These are phyloP conservation scores for Melanargia galathea DNA, from an alignment of 2,888 invertebrate species.

Conservation along the genomic window DNA sequence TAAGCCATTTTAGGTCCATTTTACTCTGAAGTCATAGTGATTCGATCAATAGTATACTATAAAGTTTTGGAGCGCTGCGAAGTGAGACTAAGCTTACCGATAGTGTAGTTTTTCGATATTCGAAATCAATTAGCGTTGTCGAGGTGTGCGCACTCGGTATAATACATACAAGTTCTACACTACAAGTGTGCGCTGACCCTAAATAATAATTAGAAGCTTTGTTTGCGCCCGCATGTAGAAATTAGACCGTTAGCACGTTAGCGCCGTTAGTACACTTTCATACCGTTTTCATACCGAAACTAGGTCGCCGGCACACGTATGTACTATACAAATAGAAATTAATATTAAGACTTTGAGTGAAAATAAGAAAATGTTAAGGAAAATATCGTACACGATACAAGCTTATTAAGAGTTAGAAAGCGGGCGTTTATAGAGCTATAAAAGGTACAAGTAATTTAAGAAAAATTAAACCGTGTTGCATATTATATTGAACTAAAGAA, in stretches of 20 bases:
- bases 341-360: slow-evolving; percentile 7
- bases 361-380: slow-evolving; percentile 11
- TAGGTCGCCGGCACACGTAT: slow-evolving; percentile 23
- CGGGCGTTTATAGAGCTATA: background rate
- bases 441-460: too few species aligned
- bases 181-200: slow-evolving; percentile 26
- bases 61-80: too few species aligned
- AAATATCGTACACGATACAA: background rate
- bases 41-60: too few species aligned
- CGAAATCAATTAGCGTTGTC: too few species aligned
- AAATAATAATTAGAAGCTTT: slow-evolving; percentile 31
- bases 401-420: background rate
- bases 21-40: too few species aligned
- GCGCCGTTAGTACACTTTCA: slow-evolving; percentile 23
- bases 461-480: too few species aligned
- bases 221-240: slow-evolving; percentile 35
- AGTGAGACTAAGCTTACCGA: too few species aligned
- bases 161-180: too few species aligned
- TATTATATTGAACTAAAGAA: too few species aligned
- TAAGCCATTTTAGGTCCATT: too few species aligned
- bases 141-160: too few species aligned
- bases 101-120: too few species aligned
- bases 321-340: slow-evolving; percentile 6
- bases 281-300: slow-evolving; percentile 17
- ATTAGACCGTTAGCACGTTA: slow-evolving; percentile 24